Evolutionary conservation across 2,113 vertebrate species (phyloP).

Genomic region (Apteryx mantelli): DNA sequence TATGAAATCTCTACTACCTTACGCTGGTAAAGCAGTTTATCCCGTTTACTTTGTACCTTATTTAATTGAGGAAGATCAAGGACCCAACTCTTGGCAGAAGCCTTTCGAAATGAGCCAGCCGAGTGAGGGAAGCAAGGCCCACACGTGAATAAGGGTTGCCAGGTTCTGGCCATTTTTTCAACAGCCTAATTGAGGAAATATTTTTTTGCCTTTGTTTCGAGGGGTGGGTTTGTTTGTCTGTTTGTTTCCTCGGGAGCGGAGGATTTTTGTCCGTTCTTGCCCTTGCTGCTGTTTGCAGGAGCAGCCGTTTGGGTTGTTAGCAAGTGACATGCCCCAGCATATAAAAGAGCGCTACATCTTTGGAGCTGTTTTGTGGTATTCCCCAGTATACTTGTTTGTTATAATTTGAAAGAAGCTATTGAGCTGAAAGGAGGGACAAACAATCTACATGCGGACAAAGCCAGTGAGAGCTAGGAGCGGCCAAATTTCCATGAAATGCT

Average conservation of each 20-base stretch:
- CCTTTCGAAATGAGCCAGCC: neutral
- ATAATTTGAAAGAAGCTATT: conserved; percentile 63
- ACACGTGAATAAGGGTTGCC: neutral
- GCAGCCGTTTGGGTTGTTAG: conserved; percentile 42
- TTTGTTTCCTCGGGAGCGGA: neutral
- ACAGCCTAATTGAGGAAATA: conserved; percentile 30
- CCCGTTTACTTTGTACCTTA: neutral
- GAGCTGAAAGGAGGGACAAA: conserved; percentile 73
- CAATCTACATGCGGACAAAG: conserved; percentile 59
- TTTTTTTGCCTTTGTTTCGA: conserved; percentile 5
- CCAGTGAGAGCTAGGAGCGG: conserved; percentile 26
- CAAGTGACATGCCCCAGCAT: conserved; percentile 41
- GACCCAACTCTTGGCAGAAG: neutral
- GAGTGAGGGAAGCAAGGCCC: neutral
- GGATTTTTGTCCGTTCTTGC: neutral
- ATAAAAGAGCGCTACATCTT: conserved; percentile 62
- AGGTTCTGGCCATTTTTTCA: neutral
- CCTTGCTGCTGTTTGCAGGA: conserved; percentile 38
- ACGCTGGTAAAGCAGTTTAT: neutral
- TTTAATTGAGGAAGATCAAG: conserved; percentile 19
- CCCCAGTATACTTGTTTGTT: conserved; percentile 64
- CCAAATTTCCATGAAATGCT: conserved; percentile 63
- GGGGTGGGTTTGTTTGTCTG: neutral
- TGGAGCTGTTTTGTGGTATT: conserved; percentile 62
- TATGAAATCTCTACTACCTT: conserved; percentile 4